phyloP scores from a whole-genome alignment of 1,140 invertebrate genomes.

The Drosophila persimilis region DNA sequence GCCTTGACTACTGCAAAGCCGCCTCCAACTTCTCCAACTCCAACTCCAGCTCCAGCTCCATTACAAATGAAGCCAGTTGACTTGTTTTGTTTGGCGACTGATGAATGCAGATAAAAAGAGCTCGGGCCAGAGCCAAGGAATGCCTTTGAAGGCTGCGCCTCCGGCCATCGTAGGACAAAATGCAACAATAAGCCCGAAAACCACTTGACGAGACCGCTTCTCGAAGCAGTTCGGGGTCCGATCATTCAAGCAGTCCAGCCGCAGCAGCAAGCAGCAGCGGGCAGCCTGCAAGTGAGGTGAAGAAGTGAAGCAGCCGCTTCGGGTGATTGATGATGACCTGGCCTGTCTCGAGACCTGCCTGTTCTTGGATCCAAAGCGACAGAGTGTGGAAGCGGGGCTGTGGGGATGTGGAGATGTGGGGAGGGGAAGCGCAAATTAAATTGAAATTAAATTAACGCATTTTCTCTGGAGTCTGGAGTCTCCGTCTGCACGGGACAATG shows the following conservation, averaged over 20 bases:
- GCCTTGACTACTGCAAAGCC: conserved; percentile 69
- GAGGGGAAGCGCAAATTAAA: conserved; percentile 58
- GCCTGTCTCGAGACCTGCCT: conserved; percentile 20
- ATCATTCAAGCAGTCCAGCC: too few species aligned
- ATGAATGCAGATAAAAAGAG: conserved; percentile 75
- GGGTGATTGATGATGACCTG: conserved; percentile 56
- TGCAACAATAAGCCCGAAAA: conserved; percentile 64
- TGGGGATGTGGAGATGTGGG: conserved; percentile 19
- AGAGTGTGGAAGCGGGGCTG: too few species aligned
- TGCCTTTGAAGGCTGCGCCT: conserved; percentile 67
- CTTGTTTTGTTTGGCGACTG: conserved; percentile 72
- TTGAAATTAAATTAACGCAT: conserved; percentile 78
- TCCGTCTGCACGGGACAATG: conserved; percentile 53
- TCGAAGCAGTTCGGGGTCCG: conserved; percentile 7
- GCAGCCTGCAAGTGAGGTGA: too few species aligned
- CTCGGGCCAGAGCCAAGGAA: conserved; percentile 37
- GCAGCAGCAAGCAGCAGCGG: too few species aligned
- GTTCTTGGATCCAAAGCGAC: background rate
- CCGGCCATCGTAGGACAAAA: conserved; percentile 63
- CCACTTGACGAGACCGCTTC: conserved; percentile 69
- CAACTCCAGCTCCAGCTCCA: conserved; percentile 38
- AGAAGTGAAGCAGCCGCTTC: conserved; percentile 19
- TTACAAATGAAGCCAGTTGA: conserved; percentile 68
- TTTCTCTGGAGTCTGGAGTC: conserved; percentile 44
- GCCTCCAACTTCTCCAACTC: conserved; percentile 51